A percentile compares a stretch with the other conserved stretches of the same genome.
phyloP scores from a whole-genome alignment of 2,113 vertebrate genomes.

The Copsychus sechellarum region DNA sequence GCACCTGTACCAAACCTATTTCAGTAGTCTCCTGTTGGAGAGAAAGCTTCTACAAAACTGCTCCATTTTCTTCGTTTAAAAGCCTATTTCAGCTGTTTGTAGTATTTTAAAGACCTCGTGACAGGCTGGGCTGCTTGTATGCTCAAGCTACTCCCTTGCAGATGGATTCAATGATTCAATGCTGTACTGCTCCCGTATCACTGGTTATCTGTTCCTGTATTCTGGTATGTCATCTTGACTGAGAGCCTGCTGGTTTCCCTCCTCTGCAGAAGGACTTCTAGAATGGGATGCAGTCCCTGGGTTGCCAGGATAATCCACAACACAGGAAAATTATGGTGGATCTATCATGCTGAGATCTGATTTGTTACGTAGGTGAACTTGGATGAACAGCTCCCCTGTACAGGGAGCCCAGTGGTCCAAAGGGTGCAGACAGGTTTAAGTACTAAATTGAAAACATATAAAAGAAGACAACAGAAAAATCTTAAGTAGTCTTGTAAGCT shows the following conservation, averaged over 20 bases:
- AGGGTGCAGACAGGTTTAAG: background rate
- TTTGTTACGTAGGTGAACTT: background rate
- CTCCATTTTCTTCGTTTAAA: background rate
- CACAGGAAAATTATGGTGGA: background rate
- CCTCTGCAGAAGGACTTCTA: background rate
- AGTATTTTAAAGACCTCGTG: background rate
- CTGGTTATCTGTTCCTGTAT: background rate
- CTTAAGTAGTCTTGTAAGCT: background rate
- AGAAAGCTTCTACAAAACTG: background rate
- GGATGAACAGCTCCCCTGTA: background rate
- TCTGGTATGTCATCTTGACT: background rate
- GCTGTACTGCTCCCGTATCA: background rate
- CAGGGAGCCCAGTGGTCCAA: background rate
- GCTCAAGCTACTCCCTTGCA: background rate
- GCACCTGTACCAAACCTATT: background rate
- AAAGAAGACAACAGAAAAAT: background rate
- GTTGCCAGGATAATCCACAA: background rate
- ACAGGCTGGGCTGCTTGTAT: background rate
- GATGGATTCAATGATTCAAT: fast-evolving
- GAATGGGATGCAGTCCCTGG: background rate
- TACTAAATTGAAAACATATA: background rate
- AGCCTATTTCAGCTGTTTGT: background rate
- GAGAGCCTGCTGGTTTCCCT: background rate
- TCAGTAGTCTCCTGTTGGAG: background rate
- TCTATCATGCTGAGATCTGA: background rate